A percentile compares a stretch with the other conserved stretches of the same genome.
phyloP scores from a whole-genome alignment of 1,140 invertebrate genomes.

The Drosophila obscura region DNA sequence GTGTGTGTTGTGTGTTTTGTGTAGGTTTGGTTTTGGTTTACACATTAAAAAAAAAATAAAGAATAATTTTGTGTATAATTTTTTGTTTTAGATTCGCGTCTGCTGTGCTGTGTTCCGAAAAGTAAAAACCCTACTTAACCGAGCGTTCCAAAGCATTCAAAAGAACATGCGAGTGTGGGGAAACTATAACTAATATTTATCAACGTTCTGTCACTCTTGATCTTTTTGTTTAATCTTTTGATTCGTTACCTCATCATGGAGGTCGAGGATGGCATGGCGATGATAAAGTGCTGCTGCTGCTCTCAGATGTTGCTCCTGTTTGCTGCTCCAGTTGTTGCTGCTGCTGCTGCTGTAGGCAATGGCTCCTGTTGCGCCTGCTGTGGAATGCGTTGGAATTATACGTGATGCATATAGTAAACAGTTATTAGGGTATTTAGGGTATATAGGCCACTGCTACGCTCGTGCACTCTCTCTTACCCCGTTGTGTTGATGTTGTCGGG shows the following conservation, averaged over 20 bases:
- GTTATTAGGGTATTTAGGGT: neutral
- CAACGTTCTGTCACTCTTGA: neutral
- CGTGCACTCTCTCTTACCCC: slow-evolving; percentile 5
- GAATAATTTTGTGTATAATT: neutral
- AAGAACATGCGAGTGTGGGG: slow-evolving; percentile 62
- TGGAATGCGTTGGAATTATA: neutral
- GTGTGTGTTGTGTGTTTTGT: slow-evolving; percentile 24
- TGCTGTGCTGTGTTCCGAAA: too few relatives aligned
- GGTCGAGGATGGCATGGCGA: slow-evolving; percentile 1
- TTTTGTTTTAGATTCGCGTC: too few relatives aligned
- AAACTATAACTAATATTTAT: neutral
- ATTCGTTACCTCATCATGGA: slow-evolving; percentile 36
- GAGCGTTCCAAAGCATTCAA: slow-evolving; percentile 56
- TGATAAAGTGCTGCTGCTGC: slow-evolving; percentile 5
- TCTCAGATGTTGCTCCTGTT: neutral
- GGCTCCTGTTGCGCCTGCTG: too few relatives aligned
- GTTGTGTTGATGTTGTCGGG: slow-evolving; percentile 7
- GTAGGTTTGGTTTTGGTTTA: slow-evolving; percentile 20
- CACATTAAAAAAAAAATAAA: slow-evolving; percentile 29
- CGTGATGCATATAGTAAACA: neutral
- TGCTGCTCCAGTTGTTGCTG: neutral
- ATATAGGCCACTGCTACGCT: neutral
- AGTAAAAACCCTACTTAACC: slow-evolving; percentile 33
- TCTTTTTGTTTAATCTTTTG: slow-evolving; percentile 6
- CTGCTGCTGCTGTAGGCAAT: neutral